phyloP scores from a whole-genome alignment of 2,113 vertebrate genomes.

The Corythaixoides concolor region DNA sequence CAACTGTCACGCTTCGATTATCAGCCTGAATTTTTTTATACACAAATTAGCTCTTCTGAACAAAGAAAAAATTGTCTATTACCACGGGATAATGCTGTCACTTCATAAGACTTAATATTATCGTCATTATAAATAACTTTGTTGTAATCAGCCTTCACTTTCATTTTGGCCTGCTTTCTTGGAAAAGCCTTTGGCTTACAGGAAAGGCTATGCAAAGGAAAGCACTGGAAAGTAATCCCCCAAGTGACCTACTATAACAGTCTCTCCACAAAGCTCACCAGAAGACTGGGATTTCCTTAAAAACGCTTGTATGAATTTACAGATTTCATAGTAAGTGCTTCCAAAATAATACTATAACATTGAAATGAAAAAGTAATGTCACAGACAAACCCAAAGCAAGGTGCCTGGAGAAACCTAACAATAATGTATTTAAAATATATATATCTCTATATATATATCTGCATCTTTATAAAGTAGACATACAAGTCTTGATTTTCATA shows the following conservation, averaged over 20 bases:
- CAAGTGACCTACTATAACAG: neutral
- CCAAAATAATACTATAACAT: neutral
- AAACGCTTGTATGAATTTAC: neutral
- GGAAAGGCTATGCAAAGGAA: neutral
- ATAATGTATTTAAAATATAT: neutral
- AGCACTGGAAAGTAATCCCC: neutral
- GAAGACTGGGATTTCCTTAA: neutral
- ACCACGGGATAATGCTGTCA: neutral
- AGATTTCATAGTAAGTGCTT: neutral
- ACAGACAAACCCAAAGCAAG: neutral
- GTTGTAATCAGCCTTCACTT: neutral
- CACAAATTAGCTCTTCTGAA: neutral
- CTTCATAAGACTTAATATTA: constrained; percentile 1
- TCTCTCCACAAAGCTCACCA: neutral
- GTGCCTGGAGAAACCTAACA: neutral
- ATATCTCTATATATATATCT: neutral
- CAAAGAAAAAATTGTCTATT: neutral
- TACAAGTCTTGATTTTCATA: neutral
- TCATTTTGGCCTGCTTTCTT: neutral
- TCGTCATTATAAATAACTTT: neutral
- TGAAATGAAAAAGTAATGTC: neutral
- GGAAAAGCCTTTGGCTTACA: neutral
- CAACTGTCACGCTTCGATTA: neutral
- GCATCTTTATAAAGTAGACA: neutral
- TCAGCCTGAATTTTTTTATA: neutral